Evolutionary conservation across 2,888 invertebrate genomes (phyloP), one percentile per base, ranked within the genome.

Genomic region (Drosophila mulleri): DNA sequence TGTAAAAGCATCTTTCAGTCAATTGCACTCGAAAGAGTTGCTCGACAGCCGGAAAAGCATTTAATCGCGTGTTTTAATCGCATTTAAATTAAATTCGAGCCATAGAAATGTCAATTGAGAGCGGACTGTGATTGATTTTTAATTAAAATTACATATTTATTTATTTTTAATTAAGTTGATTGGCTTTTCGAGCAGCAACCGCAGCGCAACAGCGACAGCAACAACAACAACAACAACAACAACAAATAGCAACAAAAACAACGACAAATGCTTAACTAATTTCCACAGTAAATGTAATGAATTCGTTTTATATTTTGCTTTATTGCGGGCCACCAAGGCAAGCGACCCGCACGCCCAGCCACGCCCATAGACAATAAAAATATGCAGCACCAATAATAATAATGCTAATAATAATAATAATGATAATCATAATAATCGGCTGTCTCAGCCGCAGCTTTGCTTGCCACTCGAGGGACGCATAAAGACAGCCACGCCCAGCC

Each of bases 131-230:
- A 88, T 87, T 88, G 87, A 88, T 88, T 79, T 85, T 88, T 88
- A 85, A 85, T 85, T 85, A 85, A 88, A 85, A 81, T 64, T 52
- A 64, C 44, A 78, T 73, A 78, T 86, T 86, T 86, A 81, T 85
- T 85, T 72, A 65, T 75, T 78, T 85, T 75, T 74, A 87, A 88
- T 88, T 81, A 78, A 78, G 61, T 79, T 77, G 82, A 77, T 83
- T 85, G 83, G 75, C 75, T 87, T 84, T 83, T 72, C 64, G 23
- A 59, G 64, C 37, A 59, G 56, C 57, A 53, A 82, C 73, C 80
- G 60, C 87, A 73, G 47, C 81, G 16, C 16, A 60, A 76, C 73
- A 75, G 44, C 86, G 68, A 48, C 65, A 35, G 53, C 39, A 44
- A 14, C 58, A 47, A 14, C 56, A 48, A 7, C 26, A 26, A 26